Evolutionary conservation across 1,140 invertebrate genomes (phyloP), one percentile per base, ranked within the genome.

Genomic region (Drosophila insularis): DNA sequence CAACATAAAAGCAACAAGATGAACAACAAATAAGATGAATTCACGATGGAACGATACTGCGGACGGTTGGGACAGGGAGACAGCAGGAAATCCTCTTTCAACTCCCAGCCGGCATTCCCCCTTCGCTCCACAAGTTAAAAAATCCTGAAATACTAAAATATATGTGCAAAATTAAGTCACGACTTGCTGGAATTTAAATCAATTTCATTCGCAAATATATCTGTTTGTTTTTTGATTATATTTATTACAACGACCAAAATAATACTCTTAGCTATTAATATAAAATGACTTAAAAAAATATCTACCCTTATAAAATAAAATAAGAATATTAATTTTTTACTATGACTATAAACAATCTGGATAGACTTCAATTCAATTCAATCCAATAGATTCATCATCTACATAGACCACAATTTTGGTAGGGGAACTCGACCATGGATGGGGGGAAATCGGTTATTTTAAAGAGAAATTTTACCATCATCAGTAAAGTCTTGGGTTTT

Each of bases 1-100:
- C 46, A 37, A 59, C 58, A 63, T 50, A 50, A 50, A 56, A 32
- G 55, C 55, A 56, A 56, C 31, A 65, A 65, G 39, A 70, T 23
- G 37, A 70, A 56, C 66, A 70, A 37, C 37, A 61, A 37, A 62
- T 27, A 68, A 54, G 53, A 61, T 50, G 43, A 50, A 50, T 50
- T 50, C 43, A 50, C 19, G 19, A 50, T 11, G 43, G 17, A 19
- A 21, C 7, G 17, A 50, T 50, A 50, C 10, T 17, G 2, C 2
- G 10, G n/a, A 14, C 2, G 14, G 43, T 8, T 7, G 40, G 40
- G 43, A 14, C 5, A 7, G 14, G 4, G 43, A 17, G 43, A 14
- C 7, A 14, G 14, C 7, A 46, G 43, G 43, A 46, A 19, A 46
- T 50, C 7, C 43, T 50, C 43, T 19, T 19, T 21, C 2, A 11